A percentile compares a stretch with the other conserved stretches of the same genome.
Conservation (phyloP, 2,113 vertebrate species). For the Paramormyrops kingsleyae region DNA sequence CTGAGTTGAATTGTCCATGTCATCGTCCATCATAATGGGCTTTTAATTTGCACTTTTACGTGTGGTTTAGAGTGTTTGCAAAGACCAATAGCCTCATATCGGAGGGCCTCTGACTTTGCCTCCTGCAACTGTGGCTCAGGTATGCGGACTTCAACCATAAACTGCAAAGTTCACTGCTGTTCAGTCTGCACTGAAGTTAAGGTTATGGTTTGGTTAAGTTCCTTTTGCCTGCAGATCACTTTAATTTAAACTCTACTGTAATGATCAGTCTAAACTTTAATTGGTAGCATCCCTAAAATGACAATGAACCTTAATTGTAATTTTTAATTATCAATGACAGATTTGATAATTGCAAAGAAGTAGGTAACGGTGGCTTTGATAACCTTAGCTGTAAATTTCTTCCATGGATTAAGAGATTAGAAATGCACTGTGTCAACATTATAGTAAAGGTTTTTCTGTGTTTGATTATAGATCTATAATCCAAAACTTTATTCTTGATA, state of each 20-base stretch:
- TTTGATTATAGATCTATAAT: neutral
- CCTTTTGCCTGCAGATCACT: neutral
- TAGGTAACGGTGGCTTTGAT: neutral
- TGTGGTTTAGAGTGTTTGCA: neutral
- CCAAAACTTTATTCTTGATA: neutral
- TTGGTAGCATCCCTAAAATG: neutral
- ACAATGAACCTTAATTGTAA: neutral
- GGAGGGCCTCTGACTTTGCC: neutral
- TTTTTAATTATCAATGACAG: neutral
- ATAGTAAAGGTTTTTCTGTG: neutral
- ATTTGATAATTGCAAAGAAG: neutral
- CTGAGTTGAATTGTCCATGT: neutral
- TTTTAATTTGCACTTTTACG: constrained; percentile 4
- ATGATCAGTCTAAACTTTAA: neutral
- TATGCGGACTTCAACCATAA: neutral
- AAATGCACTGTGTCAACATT: neutral
- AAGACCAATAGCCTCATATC: neutral
- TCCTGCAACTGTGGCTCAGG: neutral
- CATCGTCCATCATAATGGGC: constrained; percentile 1
- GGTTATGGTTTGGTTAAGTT: neutral
- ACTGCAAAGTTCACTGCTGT: neutral
- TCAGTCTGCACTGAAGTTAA: neutral
- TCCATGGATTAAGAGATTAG: neutral
- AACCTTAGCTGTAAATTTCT: neutral
- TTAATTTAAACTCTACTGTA: neutral